Conservation (phyloP, 2,888 invertebrate species). For the Tenthredo distinguenda region DNA sequence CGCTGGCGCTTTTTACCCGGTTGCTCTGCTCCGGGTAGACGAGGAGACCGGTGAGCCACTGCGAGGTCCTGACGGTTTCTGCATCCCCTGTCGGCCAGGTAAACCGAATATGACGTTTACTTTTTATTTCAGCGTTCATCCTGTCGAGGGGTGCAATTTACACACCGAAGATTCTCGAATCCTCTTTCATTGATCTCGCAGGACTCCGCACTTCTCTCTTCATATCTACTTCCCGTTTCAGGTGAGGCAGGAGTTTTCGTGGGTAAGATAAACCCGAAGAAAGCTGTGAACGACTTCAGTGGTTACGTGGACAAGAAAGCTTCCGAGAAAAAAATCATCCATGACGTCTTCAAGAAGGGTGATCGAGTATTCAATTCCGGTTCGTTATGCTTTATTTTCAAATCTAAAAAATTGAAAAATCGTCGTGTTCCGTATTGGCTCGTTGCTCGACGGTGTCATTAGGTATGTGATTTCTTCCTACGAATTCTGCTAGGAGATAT, state of each 20-base stretch:
- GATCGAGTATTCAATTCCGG: conserved; percentile 94
- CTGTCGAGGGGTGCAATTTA: not conserved
- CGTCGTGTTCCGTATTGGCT: not conserved
- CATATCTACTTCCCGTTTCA: conserved; percentile 62
- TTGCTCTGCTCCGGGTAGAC: conserved; percentile 84
- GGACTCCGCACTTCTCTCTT: not conserved
- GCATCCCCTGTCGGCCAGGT: conserved; percentile 89
- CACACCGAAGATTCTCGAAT: not conserved
- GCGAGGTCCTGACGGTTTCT: conserved; percentile 83
- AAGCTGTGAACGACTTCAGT: conserved; percentile 83
- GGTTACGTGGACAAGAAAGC: conserved; percentile 88
- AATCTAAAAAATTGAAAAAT: not conserved
- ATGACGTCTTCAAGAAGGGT: conserved; percentile 90
- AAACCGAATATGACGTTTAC: conserved; percentile 50
- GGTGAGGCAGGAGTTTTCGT: conserved; percentile 93
- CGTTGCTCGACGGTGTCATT: not conserved
- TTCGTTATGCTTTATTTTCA: conserved; percentile 60
- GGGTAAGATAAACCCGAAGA: conserved; percentile 84
- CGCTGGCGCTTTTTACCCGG: conserved; percentile 82
- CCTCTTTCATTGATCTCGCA: not conserved
- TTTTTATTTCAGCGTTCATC: not conserved
- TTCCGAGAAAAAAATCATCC: conserved; percentile 91
- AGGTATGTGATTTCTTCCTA: not conserved
- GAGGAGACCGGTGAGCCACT: conserved; percentile 83
- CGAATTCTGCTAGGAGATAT: not conserved